Base-by-base conservation (phyloP, 2,888 invertebrate genomes). In the Himalopsyche anomala region DNA sequence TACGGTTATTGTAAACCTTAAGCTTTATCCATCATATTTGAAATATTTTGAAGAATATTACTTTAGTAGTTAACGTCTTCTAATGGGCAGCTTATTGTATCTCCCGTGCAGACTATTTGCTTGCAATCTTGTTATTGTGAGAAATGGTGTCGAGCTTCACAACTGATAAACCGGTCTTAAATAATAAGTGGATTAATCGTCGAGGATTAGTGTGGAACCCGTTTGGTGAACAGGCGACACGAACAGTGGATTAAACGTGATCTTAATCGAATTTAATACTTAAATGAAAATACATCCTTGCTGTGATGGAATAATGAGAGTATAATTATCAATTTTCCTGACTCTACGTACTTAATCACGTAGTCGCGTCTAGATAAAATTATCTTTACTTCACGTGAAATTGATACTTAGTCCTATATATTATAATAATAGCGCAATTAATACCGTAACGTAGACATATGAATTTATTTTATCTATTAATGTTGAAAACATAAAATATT, bases 191-290 rank as follows among this genome's bases (percentile, higher is more conserved):
- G 62, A 62, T 62, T 62, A 62, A 62, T 62, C 62, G 62, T 62
- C 62, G 62, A 62, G 62, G 62, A 62, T 62, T 62, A 62, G 62
- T 62, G 62, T 28, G 28, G 28, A 62, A 62, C 19, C 62, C 28
- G 62, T 62, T 62, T 62, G 62, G 62, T 62, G 62, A 62, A 28
- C 62, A 62, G 28, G 62, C 62, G 62, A 62, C 62, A 62, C 62
- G 62, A 62, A 62, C 62, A 62, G 19, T 62, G 62, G 62, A 62
- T 62, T 62, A 62, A 28, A 19, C 62, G 28, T 62, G 62, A 62
- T 62, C 62, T 62, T 62, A 62, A 62, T 62, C 62, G 62, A 62
- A 62, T 62, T 62, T 62, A 62, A 62, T 62, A 62, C 62, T 62
- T 62, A 19, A 62, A 62, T 28, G 62, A 62, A 62, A 62, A 62